These are phyloP conservation scores for Halictus quadricinctus DNA, from an alignment of 2,888 invertebrate species.

Conservation along the genomic window DNA sequence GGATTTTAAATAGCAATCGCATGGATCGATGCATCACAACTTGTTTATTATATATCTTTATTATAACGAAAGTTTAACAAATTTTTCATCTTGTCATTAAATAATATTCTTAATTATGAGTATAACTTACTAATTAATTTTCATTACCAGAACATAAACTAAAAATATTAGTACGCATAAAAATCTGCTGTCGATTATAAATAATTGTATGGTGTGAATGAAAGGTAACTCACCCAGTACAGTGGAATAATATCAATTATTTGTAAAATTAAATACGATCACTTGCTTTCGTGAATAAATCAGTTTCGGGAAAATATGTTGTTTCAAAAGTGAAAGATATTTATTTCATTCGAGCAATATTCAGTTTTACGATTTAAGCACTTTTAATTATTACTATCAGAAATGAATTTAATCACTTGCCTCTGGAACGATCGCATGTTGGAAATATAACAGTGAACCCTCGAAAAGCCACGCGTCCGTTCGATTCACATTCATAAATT, in stretches of 20 bases:
- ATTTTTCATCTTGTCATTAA: not conserved
- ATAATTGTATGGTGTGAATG: not conserved
- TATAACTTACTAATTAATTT: not conserved
- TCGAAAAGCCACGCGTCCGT: constrained; percentile 80
- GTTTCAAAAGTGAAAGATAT: not conserved
- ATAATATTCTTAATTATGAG: not conserved
- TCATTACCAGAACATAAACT: not conserved
- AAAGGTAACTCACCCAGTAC: not conserved
- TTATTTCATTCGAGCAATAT: not conserved
- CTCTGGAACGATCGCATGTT: constrained; percentile 79
- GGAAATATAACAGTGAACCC: constrained; percentile 84
- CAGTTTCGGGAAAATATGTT: no score
- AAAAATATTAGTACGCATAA: not conserved
- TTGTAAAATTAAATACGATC: not conserved
- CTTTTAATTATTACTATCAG: not conserved
- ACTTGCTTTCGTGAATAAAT: no score
- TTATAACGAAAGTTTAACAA: not conserved
- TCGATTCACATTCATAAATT: constrained; percentile 77
- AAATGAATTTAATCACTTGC: constrained; percentile 62
- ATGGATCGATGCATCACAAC: not conserved
- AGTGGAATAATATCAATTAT: not conserved
- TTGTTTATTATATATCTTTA: no score
- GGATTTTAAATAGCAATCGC: not conserved
- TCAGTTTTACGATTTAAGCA: no score
- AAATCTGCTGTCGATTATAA: not conserved